These are phyloP conservation scores for Myocastor coypus DNA, from an alignment of 2,113 vertebrate genomes.

Conservation along the genomic window DNA sequence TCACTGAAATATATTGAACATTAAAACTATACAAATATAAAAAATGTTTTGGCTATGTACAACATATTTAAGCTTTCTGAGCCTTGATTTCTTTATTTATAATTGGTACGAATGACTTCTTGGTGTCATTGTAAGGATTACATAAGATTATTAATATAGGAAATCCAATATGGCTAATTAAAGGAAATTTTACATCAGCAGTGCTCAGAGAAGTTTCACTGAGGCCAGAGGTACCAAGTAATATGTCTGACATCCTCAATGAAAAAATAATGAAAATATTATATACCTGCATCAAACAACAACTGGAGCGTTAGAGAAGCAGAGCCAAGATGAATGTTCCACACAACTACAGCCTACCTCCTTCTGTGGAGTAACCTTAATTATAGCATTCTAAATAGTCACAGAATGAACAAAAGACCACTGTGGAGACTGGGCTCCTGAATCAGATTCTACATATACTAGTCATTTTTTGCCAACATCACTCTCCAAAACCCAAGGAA, in stretches of 20 bases:
- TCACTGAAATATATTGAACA: conserved; percentile 55
- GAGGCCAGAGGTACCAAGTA: background rate
- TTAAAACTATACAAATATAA: conserved; percentile 47
- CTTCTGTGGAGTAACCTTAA: background rate
- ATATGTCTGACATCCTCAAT: background rate
- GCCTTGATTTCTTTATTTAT: conserved; percentile 4
- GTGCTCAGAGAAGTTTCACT: background rate
- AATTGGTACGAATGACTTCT: background rate
- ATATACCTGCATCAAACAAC: background rate
- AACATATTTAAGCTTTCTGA: background rate
- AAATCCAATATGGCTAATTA: background rate
- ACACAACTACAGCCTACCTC: background rate
- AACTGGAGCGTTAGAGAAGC: background rate
- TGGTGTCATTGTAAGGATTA: background rate
- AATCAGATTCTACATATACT: background rate
- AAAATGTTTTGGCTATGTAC: background rate
- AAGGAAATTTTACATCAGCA: background rate
- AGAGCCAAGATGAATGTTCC: background rate
- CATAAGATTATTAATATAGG: background rate
- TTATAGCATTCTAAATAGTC: background rate
- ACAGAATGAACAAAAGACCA: background rate
- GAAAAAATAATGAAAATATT: background rate
- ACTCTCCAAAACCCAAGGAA: background rate
- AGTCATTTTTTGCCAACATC: background rate
- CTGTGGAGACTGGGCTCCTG: background rate